Base-by-base conservation (phyloP, 2,797 vertebrate genomes). In the Crocodylus rhombifer region DNA sequence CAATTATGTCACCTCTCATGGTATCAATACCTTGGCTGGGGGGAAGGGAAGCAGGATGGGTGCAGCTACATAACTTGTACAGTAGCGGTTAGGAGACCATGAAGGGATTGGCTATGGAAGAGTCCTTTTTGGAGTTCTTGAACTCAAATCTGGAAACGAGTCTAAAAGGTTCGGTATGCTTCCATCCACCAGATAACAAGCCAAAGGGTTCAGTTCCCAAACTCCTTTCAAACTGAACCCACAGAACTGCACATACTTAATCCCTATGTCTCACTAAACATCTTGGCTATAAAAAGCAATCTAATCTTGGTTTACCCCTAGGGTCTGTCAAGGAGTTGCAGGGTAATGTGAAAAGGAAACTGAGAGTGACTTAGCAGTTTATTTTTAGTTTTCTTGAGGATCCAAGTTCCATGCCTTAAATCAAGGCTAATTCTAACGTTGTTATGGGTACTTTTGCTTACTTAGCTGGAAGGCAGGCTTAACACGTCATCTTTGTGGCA, bases 201-300 rank as follows among this genome's bases (percentile, higher is more conserved):
- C 0, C 25, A 82, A 20, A 64, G n/a, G 21, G 51, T 75, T 82
- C 1, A 80, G 76, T 88, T 79, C 51, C 67, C 79, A n/a, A 82
- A 77, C 8, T 4, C 2, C 4, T 71, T 91, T 21, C 0, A 0
- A 83, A 67, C 4, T n/a, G 28, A 80, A 58, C 42, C 14, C 25
- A 58, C 60, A 60, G 20, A 77, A 57, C 6, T 2, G 9, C n/a
- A 42, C 79, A 26, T 86, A 60, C 30, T 71, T 71, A 71, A 71
- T 42, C 30, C 21, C 9, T 33, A 71, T 36, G 25, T 4, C 21
- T 21, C 33, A 25, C 67, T 36, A 42, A 71, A 71, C 14, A 17
- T 36, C 67, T 67, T 12, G 25, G 21, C 14, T 33, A 16, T 21
- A 11, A 80, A 25, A 77, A 69, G 25, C 9, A 16, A 23, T 61